Conservation (phyloP, 2,113 vertebrate species). For the Anarhynchus alexandrinus region DNA sequence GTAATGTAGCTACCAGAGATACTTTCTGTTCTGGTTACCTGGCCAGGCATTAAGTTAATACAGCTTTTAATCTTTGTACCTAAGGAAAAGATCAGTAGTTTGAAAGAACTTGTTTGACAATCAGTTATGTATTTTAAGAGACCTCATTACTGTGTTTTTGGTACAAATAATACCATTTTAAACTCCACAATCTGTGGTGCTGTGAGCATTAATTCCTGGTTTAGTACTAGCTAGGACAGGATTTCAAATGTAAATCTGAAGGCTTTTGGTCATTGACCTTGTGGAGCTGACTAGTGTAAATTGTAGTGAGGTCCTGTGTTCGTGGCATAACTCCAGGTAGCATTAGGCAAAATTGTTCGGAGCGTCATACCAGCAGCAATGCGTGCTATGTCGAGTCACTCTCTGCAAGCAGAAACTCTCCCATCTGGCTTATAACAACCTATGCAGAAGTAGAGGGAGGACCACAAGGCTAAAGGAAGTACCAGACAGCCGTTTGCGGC, state of each 20-base stretch:
- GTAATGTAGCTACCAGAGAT: neutral
- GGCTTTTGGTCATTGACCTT: neutral
- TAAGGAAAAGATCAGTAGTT: neutral
- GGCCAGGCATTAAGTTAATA: neutral
- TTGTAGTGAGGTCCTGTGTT: neutral
- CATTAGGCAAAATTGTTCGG: neutral
- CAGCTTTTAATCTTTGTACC: neutral
- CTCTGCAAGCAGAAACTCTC: neutral
- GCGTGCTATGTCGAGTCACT: neutral
- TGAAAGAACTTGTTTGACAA: neutral
- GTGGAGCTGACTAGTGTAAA: neutral
- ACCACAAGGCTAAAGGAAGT: neutral
- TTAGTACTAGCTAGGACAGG: neutral
- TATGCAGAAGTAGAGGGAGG: neutral
- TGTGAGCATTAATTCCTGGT: neutral
- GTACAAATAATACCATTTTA: neutral
- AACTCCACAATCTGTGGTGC: neutral
- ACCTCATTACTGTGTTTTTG: neutral
- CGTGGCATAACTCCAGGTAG: neutral
- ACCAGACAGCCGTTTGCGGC: neutral
- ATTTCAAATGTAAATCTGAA: neutral
- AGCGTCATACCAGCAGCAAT: fast-evolving
- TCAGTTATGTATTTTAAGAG: neutral
- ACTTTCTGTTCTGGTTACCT: neutral
- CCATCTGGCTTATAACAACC: neutral